A percentile compares a stretch with the other conserved stretches of the same genome.
phyloP scores from a whole-genome alignment of 2,888 invertebrate genomes.

The Gasteruption jaculator region DNA sequence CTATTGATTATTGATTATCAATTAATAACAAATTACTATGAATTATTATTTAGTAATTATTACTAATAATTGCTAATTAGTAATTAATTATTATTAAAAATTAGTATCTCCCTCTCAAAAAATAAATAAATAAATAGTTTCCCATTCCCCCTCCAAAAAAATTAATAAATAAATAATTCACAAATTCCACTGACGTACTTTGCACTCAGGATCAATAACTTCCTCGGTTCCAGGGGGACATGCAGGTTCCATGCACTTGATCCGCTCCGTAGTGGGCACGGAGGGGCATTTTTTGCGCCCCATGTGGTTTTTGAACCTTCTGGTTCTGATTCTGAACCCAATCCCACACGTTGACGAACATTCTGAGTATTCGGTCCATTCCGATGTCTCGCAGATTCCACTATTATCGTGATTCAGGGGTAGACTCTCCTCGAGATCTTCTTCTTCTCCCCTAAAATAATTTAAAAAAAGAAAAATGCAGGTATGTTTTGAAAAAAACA shows the following conservation, averaged over 20 bases:
- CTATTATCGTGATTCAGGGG: conserved; percentile 35
- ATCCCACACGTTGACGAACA: conserved; percentile 84
- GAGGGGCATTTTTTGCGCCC: conserved; percentile 80
- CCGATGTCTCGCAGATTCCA: conserved; percentile 63
- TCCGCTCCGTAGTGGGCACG: conserved; percentile 71
- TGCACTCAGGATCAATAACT: conserved; percentile 60
- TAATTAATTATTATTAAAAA: too few species aligned
- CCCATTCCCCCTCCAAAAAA: neutral
- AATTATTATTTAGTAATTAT: too few species aligned
- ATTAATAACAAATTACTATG: too few species aligned
- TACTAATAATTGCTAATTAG: too few species aligned
- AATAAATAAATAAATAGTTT: too few species aligned
- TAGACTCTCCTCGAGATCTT: conserved; percentile 44
- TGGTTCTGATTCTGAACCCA: conserved; percentile 70
- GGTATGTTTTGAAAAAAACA: too few species aligned
- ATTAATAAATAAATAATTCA: neutral
- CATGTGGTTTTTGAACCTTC: conserved; percentile 65
- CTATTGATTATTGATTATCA: too few species aligned
- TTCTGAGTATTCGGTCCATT: conserved; percentile 79
- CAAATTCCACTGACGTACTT: conserved; percentile 30
- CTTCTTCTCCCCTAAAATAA: conserved; percentile 30
- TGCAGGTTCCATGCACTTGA: conserved; percentile 71
- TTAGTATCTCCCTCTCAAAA: too few species aligned
- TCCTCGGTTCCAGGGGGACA: conserved; percentile 60
- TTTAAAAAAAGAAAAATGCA: conserved; percentile 2